A percentile compares a stretch with the other conserved stretches of the same genome.
phyloP scores from a whole-genome alignment of 2,113 vertebrate genomes.

The Furnarius figulus region DNA sequence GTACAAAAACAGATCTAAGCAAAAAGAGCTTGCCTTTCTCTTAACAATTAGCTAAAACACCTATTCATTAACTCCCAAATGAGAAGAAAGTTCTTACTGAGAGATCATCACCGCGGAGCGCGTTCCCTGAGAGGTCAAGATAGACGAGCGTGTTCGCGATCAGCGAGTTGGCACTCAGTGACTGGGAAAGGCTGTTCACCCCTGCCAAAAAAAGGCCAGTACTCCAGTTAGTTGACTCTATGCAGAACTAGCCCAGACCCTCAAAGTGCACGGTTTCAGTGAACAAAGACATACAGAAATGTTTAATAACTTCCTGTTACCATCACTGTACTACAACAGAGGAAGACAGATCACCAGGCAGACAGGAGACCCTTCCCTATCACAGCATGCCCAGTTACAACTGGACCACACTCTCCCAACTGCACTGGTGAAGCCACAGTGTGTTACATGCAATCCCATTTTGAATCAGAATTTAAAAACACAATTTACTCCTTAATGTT shows the following conservation, averaged over 20 bases:
- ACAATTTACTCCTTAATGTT: background rate
- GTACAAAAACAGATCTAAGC: background rate
- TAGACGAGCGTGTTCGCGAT: constrained; percentile 80
- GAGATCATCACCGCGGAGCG: constrained; percentile 89
- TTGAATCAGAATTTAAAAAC: background rate
- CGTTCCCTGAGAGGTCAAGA: constrained; percentile 92
- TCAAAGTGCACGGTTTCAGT: background rate
- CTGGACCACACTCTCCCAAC: rapidly evolving
- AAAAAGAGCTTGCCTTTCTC: background rate
- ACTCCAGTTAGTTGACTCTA: background rate
- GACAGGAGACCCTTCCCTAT: background rate
- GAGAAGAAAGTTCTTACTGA: constrained; percentile 70
- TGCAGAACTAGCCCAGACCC: background rate
- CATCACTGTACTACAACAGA: background rate
- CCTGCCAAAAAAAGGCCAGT: constrained; percentile 73
- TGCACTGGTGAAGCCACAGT: background rate
- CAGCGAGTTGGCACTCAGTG: constrained; percentile 84
- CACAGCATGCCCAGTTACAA: background rate
- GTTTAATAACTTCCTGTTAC: background rate
- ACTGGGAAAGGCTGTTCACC: constrained; percentile 90
- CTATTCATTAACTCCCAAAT: background rate
- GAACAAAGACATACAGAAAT: background rate
- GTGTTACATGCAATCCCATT: background rate
- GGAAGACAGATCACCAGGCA: background rate
- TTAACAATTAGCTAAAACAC: background rate